A percentile compares a stretch with the other conserved stretches of the same genome.
phyloP scores from a whole-genome alignment of 2,113 vertebrate species.

The Coryphaenoides rupestris region DNA sequence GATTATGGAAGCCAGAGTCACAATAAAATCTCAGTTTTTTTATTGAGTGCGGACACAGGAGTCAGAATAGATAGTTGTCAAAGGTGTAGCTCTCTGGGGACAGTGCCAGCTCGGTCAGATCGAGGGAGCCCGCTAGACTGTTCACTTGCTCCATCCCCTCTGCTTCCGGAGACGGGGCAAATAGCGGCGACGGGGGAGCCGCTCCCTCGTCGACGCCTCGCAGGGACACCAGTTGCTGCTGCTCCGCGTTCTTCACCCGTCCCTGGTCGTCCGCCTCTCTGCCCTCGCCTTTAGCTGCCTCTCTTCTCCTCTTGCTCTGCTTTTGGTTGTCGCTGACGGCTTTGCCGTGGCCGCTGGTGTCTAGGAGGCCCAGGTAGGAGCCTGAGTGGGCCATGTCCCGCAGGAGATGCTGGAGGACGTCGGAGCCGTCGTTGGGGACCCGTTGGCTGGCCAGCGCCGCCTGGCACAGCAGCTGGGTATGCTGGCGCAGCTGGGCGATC shows the following conservation, averaged over 20 bases:
- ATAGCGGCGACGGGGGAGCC: constrained; percentile 51
- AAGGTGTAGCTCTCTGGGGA: constrained; percentile 48
- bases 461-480: constrained; percentile 58
- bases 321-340: constrained; percentile 1
- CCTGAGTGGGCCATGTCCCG: constrained; percentile 58
- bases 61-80: constrained; percentile 18
- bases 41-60: too few relatives aligned
- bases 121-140: neutral
- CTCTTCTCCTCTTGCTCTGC: neutral
- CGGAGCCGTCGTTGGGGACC: neutral
- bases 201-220: constrained; percentile 14
- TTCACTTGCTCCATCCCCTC: constrained; percentile 3
- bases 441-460: constrained; percentile 27
- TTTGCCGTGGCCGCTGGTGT: constrained; percentile 9
- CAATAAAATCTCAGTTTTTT: too few relatives aligned
- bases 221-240: constrained; percentile 9
- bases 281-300: neutral
- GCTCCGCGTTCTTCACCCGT: neutral
- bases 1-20: too few relatives aligned
- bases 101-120: constrained; percentile 25
- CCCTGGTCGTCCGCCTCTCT: constrained; percentile 1
- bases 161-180: constrained; percentile 47
- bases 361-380: constrained; percentile 49
- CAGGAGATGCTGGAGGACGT: constrained; percentile 46
- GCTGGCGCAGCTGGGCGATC: constrained; percentile 61